Conservation (phyloP, 2,113 vertebrate genomes). For the Catharus fuscescens region DNA sequence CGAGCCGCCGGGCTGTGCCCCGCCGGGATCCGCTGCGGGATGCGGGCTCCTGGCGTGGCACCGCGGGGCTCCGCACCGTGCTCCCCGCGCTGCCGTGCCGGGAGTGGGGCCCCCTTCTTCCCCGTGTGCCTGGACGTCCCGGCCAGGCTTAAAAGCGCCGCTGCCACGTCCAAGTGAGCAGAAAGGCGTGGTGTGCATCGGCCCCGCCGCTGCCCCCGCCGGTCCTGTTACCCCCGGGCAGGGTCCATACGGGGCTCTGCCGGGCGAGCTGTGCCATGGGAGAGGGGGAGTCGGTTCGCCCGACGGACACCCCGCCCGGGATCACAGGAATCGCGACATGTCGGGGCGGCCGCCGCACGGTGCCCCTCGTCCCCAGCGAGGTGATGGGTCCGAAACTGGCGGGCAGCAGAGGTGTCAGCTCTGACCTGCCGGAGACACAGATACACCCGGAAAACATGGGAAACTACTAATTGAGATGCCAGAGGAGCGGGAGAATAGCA, state of each 20-base stretch:
- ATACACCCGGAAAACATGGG: rapidly evolving
- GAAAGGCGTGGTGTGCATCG: conserved; percentile 24
- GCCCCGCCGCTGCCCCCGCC: neutral
- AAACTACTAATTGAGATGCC: rapidly evolving
- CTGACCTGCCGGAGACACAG: rapidly evolving
- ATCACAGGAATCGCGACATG: neutral
- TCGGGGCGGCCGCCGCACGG: neutral
- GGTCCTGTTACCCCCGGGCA: neutral
- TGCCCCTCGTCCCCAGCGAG: neutral
- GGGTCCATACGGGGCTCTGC: rapidly evolving
- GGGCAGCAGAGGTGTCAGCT: neutral
- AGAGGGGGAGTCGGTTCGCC: rapidly evolving
- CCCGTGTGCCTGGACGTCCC: neutral
- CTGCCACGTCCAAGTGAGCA: conserved; percentile 5
- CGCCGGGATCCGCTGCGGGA: no score
- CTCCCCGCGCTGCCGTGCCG: neutral
- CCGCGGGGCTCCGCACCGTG: neutral
- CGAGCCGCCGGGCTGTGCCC: neutral
- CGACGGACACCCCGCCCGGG: neutral
- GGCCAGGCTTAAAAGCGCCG: neutral
- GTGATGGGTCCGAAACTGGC: neutral
- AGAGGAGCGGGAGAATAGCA: neutral
- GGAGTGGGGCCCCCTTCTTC: neutral
- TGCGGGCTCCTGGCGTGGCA: neutral
- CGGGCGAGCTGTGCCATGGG: neutral